Evolutionary conservation across 2,113 vertebrate species (phyloP).

Genomic region (Abramis brama): DNA sequence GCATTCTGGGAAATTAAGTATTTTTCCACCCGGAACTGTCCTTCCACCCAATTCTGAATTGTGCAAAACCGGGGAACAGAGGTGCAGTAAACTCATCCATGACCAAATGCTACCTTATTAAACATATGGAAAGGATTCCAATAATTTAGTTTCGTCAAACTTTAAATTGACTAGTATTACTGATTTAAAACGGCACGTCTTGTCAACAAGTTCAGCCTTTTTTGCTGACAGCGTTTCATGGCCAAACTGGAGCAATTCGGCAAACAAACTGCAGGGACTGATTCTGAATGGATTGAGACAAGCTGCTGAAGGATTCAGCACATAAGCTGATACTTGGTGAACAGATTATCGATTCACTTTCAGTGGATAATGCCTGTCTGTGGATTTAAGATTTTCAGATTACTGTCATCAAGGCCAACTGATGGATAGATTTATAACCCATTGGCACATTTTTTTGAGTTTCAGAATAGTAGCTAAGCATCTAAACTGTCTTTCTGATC

Average conservation of each 20-base stretch:
- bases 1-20: background rate
- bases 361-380: constrained; percentile 43
- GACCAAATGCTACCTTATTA: too few relatives aligned
- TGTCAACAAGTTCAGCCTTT: background rate
- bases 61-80: background rate
- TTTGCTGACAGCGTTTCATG: background rate
- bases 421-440: constrained; percentile 33
- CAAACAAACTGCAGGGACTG: background rate
- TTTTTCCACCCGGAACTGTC: background rate
- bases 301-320: background rate
- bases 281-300: constrained; percentile 22
- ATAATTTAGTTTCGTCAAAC: too few relatives aligned
- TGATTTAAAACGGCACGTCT: background rate
- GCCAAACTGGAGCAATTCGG: background rate
- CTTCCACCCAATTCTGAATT: background rate
- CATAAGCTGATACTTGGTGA: constrained; percentile 37
- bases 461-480: constrained; percentile 9
- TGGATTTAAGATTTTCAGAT: constrained; percentile 49
- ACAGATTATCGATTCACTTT: constrained; percentile 28
- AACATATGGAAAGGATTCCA: too few relatives aligned
- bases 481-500: constrained; percentile 29
- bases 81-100: background rate
- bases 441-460: background rate
- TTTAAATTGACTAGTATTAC: background rate
- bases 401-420: constrained; percentile 22